Evolutionary conservation across 2,888 invertebrate species (phyloP).

Genomic region (Lydus trimaculatus): DNA sequence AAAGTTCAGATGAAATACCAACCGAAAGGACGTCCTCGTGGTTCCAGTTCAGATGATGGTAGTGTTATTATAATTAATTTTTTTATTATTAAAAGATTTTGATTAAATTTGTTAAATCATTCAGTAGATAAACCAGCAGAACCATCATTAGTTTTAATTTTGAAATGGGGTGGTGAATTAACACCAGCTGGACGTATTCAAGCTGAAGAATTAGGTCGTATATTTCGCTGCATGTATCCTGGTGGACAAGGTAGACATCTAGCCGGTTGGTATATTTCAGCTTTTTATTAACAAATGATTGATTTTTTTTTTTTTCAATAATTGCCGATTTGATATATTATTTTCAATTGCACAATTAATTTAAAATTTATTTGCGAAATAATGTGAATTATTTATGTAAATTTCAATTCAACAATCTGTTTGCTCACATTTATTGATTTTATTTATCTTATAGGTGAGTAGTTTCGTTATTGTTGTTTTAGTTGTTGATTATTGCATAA

Average conservation of each 20-base stretch:
- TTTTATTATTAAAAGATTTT: constrained; percentile 45
- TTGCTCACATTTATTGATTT: background rate
- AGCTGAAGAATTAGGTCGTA: constrained; percentile 96
- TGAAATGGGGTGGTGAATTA: constrained; percentile 99
- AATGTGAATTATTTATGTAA: constrained; percentile 18
- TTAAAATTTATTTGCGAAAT: constrained; percentile 36
- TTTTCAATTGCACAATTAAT: constrained; percentile 27
- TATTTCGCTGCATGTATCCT: constrained; percentile 99
- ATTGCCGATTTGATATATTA: constrained; percentile 23
- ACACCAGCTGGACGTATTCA: constrained; percentile 98
- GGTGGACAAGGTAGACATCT: constrained; percentile 93
- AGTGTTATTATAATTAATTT: constrained; percentile 57
- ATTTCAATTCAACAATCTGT: background rate
- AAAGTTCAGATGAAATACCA: constrained; percentile 99
- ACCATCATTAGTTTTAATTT: constrained; percentile 93
- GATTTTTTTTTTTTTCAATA: constrained; percentile 37
- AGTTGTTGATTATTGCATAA: background rate
- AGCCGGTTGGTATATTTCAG: constrained; percentile 68
- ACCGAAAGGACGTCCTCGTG: constrained; percentile 89
- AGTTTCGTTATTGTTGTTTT: constrained; percentile 15
- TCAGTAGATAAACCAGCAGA: constrained; percentile 83
- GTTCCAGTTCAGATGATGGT: constrained; percentile 95
- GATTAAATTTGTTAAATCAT: constrained; percentile 31
- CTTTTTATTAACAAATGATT: constrained; percentile 45
- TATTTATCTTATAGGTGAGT: background rate